Base-by-base conservation (phyloP, 2,888 invertebrate species). In the Clistopyga incitator region DNA sequence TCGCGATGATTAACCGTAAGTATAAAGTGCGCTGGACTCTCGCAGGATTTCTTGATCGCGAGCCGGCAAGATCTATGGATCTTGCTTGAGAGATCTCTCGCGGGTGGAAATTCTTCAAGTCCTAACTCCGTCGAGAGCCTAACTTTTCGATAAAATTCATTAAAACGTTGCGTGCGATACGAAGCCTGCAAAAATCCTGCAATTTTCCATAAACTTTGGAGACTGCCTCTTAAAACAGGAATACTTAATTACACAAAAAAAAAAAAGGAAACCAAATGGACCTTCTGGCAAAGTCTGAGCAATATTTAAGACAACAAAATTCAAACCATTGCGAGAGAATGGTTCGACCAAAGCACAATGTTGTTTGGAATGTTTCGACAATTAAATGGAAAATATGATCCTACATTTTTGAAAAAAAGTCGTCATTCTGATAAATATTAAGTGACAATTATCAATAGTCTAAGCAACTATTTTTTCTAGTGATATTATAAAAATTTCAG, bases 1-100 rank as follows among this genome's bases (percentile, higher is more conserved):
- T 67, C 23, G 13, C 38, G 61, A 81, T 74, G 76, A 79, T 79
- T 67, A 79, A 61, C 52, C 76, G 29, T 72, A 71, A 23, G 75
- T 70, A 56, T 50, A 72, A 64, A 70, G 13, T 70, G 47, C 77
- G n/a, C 23, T 59, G 59, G 71, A 52, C 61, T 77, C 77, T 74
- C 77, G 54, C 75, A 71, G 75, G 76, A 72, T 23, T 42, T 15
- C 71, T 76, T 34, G 34, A 71, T 65, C 75, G 23, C 65, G 50
- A 47, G 42, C 61, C 45, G 52, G 52, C 59, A 76, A 75, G 72
- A 34, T 74, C 42, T 54, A 70, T 61, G 25, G 59, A 75, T 68
- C 56, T 15, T 64, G 59, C 77, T 54, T 34, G 47, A 75, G 52
- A 42, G 52, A 34, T 52, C 45, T 77, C 42, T 68, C 56, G 78